Conservation (phyloP, 30 jellyfish, hydroid and myxozoan species). For the Euphysa ruthae region DNA sequence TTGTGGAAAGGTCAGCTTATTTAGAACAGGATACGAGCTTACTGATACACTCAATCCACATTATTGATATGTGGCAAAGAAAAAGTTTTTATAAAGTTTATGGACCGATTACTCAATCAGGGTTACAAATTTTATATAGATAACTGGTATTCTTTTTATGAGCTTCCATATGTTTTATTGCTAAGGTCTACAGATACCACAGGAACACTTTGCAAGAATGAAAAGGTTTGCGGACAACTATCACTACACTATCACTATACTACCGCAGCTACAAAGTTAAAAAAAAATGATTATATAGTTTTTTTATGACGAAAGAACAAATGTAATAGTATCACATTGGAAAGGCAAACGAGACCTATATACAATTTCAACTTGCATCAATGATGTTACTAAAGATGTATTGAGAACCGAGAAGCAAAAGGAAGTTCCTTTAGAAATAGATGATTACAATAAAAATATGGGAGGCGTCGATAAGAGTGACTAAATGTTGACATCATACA, state of each 20-base stretch:
- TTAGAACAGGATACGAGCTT: no score
- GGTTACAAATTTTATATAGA: background rate
- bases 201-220: background rate
- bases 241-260: no score
- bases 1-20: background rate
- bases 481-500: background rate
- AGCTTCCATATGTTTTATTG: background rate
- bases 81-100: background rate
- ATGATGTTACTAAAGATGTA: background rate
- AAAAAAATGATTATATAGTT: background rate
- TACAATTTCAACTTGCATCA: background rate
- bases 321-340: background rate
- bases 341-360: background rate
- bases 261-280: background rate
- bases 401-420: background rate
- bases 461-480: background rate
- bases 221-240: background rate
- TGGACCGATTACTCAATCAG: background rate
- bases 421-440: background rate
- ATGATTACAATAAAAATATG: background rate
- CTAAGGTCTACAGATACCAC: background rate
- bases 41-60: no score
- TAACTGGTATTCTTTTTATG: background rate
- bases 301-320: background rate
- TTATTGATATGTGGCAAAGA: no score